phyloP scores from a whole-genome alignment of 2,888 invertebrate genomes.

The Zaprionus bogoriensis region DNA sequence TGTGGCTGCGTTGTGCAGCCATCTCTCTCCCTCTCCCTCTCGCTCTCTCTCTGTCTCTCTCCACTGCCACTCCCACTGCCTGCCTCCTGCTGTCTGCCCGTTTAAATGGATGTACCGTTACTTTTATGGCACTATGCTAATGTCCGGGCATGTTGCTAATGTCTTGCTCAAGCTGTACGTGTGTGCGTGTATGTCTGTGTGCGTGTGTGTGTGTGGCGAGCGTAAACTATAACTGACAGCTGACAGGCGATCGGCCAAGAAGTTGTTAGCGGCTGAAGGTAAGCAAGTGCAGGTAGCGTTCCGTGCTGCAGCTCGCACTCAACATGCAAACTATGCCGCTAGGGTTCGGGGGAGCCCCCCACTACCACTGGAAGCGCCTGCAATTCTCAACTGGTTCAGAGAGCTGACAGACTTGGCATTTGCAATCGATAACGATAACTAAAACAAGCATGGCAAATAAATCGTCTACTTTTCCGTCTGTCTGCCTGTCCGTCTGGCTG shows the following conservation, averaged over 20 bases:
- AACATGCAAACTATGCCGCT: too few species aligned
- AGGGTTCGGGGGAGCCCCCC: background rate
- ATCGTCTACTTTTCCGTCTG: too few species aligned
- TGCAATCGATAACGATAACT: too few species aligned
- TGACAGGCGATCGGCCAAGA: background rate
- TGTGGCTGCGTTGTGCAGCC: constrained; percentile 1
- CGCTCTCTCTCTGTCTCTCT: background rate
- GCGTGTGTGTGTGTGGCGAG: background rate
- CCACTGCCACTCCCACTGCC: background rate
- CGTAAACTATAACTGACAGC: constrained; percentile 1
- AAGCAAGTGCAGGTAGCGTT: background rate
- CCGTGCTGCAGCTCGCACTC: too few species aligned
- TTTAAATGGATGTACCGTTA: constrained; percentile 46
- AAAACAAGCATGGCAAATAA: too few species aligned
- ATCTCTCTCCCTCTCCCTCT: background rate
- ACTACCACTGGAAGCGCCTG: background rate
- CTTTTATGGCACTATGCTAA: constrained; percentile 54
- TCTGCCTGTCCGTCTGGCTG: too few species aligned
- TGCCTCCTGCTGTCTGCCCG: constrained; percentile 1
- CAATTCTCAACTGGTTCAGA: background rate
- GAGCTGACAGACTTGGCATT: too few species aligned
- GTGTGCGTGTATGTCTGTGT: background rate
- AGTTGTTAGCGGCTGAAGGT: background rate
- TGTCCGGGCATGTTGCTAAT: constrained; percentile 34
- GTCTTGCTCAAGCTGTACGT: constrained; percentile 13